These are phyloP conservation scores for Tenodera sinensis DNA, from an alignment of 2,888 invertebrate genomes.

Conservation along the genomic window DNA sequence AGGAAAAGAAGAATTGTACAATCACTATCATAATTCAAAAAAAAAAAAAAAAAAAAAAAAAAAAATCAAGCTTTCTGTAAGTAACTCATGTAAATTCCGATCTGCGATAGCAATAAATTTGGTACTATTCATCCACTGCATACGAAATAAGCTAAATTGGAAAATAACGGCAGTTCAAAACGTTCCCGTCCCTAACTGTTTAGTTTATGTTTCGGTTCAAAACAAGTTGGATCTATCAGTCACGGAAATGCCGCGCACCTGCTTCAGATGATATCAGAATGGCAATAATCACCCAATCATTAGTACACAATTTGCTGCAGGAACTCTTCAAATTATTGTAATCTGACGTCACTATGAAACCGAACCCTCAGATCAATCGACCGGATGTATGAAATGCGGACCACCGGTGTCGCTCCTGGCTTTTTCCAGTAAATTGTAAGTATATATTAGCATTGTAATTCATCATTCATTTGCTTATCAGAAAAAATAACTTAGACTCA, in stretches of 20 bases:
- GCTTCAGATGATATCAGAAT: background rate
- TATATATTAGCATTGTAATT: no score
- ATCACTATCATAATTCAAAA: no score
- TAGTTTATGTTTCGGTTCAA: background rate
- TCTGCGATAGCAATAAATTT: no score
- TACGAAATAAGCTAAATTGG: background rate
- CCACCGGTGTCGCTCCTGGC: background rate
- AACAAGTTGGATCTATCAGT: background rate
- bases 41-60: no score
- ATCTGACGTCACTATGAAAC: background rate
- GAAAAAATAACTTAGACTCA: no score
- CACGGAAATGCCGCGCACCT: background rate
- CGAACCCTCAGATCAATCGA: background rate
- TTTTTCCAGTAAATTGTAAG: background rate
- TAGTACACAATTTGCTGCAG: background rate
- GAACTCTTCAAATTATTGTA: background rate
- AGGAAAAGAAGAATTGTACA: no score
- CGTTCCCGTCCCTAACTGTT: background rate
- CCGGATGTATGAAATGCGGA: background rate
- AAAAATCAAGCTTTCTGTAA: no score
- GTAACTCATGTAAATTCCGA: no score
- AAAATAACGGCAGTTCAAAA: background rate
- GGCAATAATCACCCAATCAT: background rate
- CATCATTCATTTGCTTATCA: no score
- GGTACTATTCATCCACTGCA: background rate